These are phyloP conservation scores for Cyclophora punctaria DNA, from an alignment of 2,888 invertebrate genomes.

Conservation along the genomic window DNA sequence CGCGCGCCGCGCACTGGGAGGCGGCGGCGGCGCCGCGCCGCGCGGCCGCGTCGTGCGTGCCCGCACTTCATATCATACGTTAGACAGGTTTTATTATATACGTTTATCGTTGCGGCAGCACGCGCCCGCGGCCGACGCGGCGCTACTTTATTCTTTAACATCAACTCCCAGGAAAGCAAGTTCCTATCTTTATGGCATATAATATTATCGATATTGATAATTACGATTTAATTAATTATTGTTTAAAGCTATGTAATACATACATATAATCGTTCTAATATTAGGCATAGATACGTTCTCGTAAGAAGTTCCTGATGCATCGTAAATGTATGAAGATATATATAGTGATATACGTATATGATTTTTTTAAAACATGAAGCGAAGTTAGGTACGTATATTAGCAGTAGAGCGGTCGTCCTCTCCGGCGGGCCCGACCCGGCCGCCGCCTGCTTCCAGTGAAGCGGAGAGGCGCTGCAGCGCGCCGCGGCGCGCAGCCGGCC, in stretches of 20 bases:
- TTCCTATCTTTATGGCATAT: slow-evolving; percentile 78
- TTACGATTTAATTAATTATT: slow-evolving; percentile 77
- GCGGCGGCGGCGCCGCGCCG: slow-evolving; percentile 61
- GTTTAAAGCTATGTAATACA: slow-evolving; percentile 77
- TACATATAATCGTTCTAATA: slow-evolving; percentile 77
- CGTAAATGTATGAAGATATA: slow-evolving; percentile 75
- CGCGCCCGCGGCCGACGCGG: slow-evolving; percentile 61
- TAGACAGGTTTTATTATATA: slow-evolving; percentile 74
- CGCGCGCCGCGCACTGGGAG: slow-evolving; percentile 70
- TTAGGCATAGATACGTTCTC: slow-evolving; percentile 76
- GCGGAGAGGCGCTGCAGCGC: neutral
- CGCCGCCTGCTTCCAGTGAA: slow-evolving; percentile 18
- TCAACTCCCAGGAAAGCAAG: slow-evolving; percentile 76
- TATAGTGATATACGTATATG: slow-evolving; percentile 74
- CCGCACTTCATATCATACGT: slow-evolving; percentile 73
- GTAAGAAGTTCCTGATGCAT: slow-evolving; percentile 77
- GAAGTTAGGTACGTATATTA: slow-evolving; percentile 73
- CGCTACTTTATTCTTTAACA: slow-evolving; percentile 58
- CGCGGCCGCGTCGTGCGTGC: slow-evolving; percentile 45
- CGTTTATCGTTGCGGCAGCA: slow-evolving; percentile 67
- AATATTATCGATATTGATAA: slow-evolving; percentile 77
- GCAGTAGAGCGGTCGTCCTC: slow-evolving; percentile 72
- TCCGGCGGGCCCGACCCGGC: slow-evolving; percentile 48
- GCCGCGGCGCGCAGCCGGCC: slow-evolving; percentile 16
- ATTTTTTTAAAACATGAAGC: slow-evolving; percentile 72